These are phyloP conservation scores for Delphinapterus leucas DNA, from an alignment of 2,113 vertebrate genomes.

Conservation along the genomic window DNA sequence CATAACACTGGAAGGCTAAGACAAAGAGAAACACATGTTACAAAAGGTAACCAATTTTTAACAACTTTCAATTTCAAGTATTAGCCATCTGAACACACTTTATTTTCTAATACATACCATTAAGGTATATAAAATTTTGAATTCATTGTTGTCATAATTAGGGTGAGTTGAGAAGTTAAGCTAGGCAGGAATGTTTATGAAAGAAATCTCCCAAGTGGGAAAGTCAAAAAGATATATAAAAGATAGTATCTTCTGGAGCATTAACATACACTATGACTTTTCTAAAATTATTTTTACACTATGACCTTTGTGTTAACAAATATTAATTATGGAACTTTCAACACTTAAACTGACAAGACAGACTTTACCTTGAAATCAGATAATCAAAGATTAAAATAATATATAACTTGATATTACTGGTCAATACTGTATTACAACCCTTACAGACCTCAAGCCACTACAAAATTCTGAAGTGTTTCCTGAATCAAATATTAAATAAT, in stretches of 20 bases:
- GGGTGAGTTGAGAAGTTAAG: background rate
- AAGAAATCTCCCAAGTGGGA: background rate
- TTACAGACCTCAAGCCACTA: background rate
- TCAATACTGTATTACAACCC: background rate
- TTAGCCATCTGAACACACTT: background rate
- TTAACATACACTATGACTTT: background rate
- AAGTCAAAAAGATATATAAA: background rate
- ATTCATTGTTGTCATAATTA: background rate
- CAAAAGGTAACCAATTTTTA: background rate
- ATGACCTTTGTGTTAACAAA: background rate
- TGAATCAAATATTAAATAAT: slow-evolving; percentile 4
- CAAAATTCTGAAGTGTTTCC: background rate
- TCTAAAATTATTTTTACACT: background rate
- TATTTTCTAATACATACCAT: background rate
- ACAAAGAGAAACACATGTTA: background rate
- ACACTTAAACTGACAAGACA: background rate
- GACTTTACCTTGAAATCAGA: background rate
- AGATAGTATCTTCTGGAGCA: background rate
- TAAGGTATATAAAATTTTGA: background rate
- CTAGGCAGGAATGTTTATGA: background rate
- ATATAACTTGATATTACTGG: background rate
- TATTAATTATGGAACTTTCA: background rate
- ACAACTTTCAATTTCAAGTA: background rate
- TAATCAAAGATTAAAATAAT: background rate
- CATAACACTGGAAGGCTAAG: slow-evolving; percentile 90